phyloP scores from a whole-genome alignment of 2,113 vertebrate genomes.

The Antidorcas marsupialis region DNA sequence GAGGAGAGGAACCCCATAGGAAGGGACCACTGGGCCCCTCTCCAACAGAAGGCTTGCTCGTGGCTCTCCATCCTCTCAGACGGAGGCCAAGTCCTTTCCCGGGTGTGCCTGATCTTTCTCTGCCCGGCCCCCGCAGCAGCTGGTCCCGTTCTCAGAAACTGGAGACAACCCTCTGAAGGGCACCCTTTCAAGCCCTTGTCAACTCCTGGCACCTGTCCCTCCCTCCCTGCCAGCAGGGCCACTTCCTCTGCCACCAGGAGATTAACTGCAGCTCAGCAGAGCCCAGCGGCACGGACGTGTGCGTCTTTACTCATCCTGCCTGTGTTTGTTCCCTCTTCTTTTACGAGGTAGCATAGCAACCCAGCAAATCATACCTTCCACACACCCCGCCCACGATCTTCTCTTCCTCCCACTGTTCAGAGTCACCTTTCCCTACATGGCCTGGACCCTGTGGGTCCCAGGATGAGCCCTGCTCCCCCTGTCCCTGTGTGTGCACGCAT shows the following conservation, averaged over 20 bases:
- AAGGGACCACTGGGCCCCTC: background rate
- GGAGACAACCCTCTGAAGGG: background rate
- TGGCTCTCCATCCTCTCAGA: background rate
- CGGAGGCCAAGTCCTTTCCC: background rate
- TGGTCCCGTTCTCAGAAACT: background rate
- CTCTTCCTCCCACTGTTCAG: background rate
- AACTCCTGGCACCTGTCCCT: background rate
- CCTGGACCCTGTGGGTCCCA: background rate
- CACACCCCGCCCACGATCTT: background rate
- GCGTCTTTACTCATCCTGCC: background rate
- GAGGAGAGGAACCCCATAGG: background rate
- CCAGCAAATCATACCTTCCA: background rate
- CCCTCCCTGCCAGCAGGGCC: background rate
- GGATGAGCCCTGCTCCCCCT: background rate
- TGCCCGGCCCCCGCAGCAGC: background rate
- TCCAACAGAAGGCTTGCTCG: background rate
- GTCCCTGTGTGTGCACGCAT: accelerated
- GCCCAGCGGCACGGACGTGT: background rate
- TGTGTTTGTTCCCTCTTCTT: background rate
- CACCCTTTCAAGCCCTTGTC: background rate
- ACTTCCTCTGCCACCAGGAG: background rate
- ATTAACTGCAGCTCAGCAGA: background rate
- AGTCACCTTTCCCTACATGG: background rate
- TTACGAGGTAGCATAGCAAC: background rate
- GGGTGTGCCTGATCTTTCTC: accelerated